Evolutionary conservation across 2,113 vertebrate species (phyloP), one percentile per base, ranked within the genome.

Genomic region (Hystrix cristata): DNA sequence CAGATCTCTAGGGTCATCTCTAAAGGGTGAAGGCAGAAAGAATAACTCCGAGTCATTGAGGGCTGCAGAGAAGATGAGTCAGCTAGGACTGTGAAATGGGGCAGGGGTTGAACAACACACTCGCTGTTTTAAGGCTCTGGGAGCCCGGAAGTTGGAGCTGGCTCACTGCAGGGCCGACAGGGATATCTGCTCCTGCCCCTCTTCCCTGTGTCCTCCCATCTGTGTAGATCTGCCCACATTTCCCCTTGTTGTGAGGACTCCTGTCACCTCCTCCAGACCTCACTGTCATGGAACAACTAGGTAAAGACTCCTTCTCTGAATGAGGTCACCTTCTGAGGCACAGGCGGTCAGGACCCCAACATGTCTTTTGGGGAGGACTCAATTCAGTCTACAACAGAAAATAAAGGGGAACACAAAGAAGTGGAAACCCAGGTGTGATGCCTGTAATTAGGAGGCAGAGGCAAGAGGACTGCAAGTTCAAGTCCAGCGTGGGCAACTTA

Each of bases 171-270:
- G 74, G 55, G 27, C 29, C 3, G 12, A 43, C 38, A 74, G 74
- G 46, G 46, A 13, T 23, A 46, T 43, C 21, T 25, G 43, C 71
- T 74, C 38, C 38, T 10, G 9, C 76, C 27, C 23, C n/a, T 34
- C 21, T 25, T 25, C 11, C 23, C 31, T 11, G 53, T n/a, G 76
- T 55, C 16, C 60, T 19, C 46, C 64, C 1, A 12, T 4, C 0
- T 12, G 79, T 1, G 13, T 21, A 31, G 1, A 27, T 46, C 5
- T 25, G 23, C 21, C 2, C 12, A 9, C 3, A 46, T 1, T 53
- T 25, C 19, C n/a, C 48, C 18, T 19, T 23, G 15, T 7, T 14
- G 7, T 34, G 13, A 67, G 76, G n/a, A 80, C 60, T 29, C 10
- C 12, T 76, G 5, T 29, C 74, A 76, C 5, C 21, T 1, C 71